Percentiles rank a stretch among this genome's conserved stretches.
phyloP scores from a whole-genome alignment of 1,140 invertebrate species.

The Telenomus remus region DNA sequence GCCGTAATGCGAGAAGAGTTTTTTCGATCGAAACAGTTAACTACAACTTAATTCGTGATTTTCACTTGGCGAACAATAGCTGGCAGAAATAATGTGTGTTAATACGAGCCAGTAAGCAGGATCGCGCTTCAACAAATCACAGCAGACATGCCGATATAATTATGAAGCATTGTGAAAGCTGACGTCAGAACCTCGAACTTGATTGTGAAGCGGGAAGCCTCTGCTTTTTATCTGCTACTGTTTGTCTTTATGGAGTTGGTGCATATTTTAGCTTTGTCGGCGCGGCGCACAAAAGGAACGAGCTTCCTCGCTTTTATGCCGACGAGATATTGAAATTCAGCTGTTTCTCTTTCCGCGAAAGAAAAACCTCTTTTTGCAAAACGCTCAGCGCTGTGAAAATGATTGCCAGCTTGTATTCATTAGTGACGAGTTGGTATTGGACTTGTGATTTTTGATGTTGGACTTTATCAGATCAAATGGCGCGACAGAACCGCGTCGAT shows the following conservation, averaged over 20 bases:
- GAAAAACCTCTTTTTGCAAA: too few relatives aligned
- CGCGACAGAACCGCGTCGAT: conserved; percentile 18
- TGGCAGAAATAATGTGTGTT: conserved; percentile 21
- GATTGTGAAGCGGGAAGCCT: conserved; percentile 33
- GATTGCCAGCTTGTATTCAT: neutral
- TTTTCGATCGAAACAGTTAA: conserved; percentile 10
- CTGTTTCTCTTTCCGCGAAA: conserved; percentile 34
- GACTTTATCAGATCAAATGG: conserved; percentile 58
- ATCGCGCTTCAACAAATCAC: conserved; percentile 34
- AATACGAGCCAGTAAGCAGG: conserved; percentile 15
- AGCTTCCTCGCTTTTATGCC: conserved; percentile 40
- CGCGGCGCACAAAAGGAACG: conserved; percentile 31
- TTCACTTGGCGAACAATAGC: conserved; percentile 10
- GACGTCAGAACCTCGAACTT: conserved; percentile 31
- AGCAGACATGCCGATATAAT: conserved; percentile 43
- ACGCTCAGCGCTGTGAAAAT: conserved; percentile 7
- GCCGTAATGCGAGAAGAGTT: neutral
- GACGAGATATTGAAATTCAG: conserved; percentile 40
- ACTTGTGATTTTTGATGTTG: conserved; percentile 1
- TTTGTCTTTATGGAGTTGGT: conserved; percentile 41
- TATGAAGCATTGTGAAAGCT: conserved; percentile 47
- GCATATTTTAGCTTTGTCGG: conserved; percentile 56
- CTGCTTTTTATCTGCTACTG: conserved; percentile 41
- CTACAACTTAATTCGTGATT: conserved; percentile 15
- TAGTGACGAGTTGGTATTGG: neutral